Evolutionary conservation across 2,113 vertebrate species (phyloP).

Genomic region (Anhinga anhinga): DNA sequence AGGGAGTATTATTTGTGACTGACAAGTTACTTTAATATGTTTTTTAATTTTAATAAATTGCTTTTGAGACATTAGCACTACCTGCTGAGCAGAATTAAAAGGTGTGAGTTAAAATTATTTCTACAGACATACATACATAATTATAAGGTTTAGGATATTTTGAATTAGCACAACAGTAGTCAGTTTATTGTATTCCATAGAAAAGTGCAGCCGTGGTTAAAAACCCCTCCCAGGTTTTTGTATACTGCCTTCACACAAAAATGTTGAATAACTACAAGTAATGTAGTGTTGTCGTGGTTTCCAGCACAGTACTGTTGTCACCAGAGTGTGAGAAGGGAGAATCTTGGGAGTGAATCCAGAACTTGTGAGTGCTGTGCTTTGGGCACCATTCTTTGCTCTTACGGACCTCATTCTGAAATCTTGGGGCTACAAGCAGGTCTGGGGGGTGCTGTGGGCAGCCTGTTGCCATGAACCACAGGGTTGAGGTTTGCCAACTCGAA

Average conservation of each 20-base stretch:
- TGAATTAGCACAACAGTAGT: neutral
- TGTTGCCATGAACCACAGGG: neutral
- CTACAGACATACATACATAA: neutral
- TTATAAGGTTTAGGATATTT: neutral
- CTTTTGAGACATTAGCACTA: neutral
- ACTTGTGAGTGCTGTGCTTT: neutral
- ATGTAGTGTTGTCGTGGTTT: neutral
- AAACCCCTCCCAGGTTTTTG: neutral
- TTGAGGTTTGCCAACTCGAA: neutral
- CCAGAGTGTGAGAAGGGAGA: neutral
- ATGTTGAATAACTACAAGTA: neutral
- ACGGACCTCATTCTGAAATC: neutral
- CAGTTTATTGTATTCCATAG: neutral
- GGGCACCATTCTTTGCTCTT: neutral
- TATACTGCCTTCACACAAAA: neutral
- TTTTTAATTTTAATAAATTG: neutral
- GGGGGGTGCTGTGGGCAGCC: accelerated
- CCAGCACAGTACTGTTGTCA: neutral
- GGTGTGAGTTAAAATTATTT: neutral
- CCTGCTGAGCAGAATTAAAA: neutral
- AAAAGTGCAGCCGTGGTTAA: neutral
- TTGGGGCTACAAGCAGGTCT: neutral
- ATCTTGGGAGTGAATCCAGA: neutral
- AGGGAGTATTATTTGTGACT: neutral
- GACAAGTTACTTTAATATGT: neutral